A percentile compares a stretch with the other conserved stretches of the same genome.
phyloP scores from a whole-genome alignment of 35 echinoderm and acorn worm species.

The Patiria miniata region DNA sequence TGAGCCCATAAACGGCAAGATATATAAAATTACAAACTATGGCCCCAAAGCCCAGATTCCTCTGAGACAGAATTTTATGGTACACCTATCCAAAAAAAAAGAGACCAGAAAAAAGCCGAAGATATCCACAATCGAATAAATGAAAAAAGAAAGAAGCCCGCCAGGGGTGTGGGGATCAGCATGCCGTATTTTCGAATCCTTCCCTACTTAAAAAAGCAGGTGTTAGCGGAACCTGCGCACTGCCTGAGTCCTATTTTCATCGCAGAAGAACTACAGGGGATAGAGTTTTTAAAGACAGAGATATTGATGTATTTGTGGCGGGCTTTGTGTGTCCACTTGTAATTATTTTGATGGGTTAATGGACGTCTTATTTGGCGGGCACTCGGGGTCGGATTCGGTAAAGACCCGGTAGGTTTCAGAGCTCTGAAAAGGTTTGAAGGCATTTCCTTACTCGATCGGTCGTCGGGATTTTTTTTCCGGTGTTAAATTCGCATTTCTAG shows the following conservation, averaged over 20 bases:
- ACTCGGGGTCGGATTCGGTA: not conserved
- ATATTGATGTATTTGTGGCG: not conserved
- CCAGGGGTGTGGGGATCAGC: not conserved
- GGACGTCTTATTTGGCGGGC: not conserved
- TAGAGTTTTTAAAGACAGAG: no score
- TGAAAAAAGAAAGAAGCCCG: not conserved
- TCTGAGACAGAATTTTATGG: not conserved
- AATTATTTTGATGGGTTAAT: not conserved
- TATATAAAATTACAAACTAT: no score
- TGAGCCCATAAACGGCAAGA: no score
- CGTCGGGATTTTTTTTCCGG: not conserved
- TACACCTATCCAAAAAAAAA: not conserved
- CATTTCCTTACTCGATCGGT: not conserved
- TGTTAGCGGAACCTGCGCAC: not conserved
- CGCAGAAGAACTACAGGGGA: no score
- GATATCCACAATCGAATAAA: not conserved
- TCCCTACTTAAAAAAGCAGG: not conserved
- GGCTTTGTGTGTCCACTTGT: conserved; percentile 3
- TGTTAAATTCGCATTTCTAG: no score
- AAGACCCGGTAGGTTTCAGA: not conserved
- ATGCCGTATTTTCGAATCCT: not conserved
- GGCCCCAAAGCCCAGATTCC: not conserved
- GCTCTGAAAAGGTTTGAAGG: not conserved
- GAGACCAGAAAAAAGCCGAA: not conserved
- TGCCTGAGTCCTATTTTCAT: no score